Evolutionary conservation across 2,113 vertebrate genomes (phyloP).

Genomic region (Callaeas wilsoni): DNA sequence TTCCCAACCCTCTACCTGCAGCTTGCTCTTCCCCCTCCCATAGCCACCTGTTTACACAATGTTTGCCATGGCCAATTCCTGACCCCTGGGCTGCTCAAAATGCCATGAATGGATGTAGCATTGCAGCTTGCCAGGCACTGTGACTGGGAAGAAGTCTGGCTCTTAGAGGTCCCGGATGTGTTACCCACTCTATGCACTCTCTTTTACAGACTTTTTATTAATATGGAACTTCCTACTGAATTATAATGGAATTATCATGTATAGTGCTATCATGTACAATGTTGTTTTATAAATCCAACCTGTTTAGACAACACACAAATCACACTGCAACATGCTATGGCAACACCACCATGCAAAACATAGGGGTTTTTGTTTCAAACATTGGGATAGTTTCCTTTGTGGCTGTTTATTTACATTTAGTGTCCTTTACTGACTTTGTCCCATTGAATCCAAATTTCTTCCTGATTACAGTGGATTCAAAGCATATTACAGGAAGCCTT

Average conservation of each 20-base stretch:
- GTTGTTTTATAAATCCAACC: constrained; percentile 15
- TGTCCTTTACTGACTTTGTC: constrained; percentile 37
- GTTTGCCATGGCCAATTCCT: neutral
- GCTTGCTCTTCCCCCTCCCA: neutral
- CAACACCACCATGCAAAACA: constrained; percentile 65
- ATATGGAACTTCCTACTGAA: neutral
- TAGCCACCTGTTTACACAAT: neutral
- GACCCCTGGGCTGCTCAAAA: neutral
- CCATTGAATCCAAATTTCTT: constrained; percentile 51
- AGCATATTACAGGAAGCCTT: constrained; percentile 47
- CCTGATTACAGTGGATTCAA: constrained; percentile 47
- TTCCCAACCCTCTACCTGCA: neutral
- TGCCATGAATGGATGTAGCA: neutral
- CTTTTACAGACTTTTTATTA: neutral
- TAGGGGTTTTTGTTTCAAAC: constrained; percentile 64
- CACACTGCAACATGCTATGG: constrained; percentile 53
- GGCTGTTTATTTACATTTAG: constrained; percentile 46
- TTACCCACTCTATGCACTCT: neutral
- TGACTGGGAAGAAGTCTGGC: neutral
- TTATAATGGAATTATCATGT: neutral
- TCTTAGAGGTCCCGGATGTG: neutral
- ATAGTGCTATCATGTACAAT: neutral
- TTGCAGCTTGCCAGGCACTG: neutral
- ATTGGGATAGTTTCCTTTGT: constrained; percentile 18
- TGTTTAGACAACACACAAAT: constrained; percentile 49